These are phyloP conservation scores for Noctua pronuba DNA, from an alignment of 2,888 invertebrate genomes.

Conservation along the genomic window DNA sequence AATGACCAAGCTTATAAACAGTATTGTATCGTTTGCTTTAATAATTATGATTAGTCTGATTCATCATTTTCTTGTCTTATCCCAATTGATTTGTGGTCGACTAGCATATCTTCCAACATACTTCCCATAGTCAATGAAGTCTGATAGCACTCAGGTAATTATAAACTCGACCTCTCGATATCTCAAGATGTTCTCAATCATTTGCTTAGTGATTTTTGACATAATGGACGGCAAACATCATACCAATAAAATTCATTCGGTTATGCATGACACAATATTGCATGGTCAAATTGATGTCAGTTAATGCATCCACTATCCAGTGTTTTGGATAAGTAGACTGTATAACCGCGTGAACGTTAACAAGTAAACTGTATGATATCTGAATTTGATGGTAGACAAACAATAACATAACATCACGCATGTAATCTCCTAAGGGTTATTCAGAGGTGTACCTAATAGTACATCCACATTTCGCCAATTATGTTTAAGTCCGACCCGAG, in stretches of 20 bases:
- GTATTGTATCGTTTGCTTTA: too few species aligned
- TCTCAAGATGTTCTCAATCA: not conserved
- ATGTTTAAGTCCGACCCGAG: too few species aligned
- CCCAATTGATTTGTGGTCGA: not conserved
- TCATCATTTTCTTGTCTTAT: not conserved
- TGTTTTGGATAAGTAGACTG: not conserved
- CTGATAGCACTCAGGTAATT: not conserved
- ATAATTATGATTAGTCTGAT: not conserved
- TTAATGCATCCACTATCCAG: not conserved
- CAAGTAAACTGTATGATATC: not conserved
- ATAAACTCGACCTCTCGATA: not conserved
- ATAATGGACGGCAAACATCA: not conserved
- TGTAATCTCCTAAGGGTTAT: too few species aligned
- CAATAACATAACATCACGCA: too few species aligned
- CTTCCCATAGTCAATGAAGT: not conserved
- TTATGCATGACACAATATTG: constrained; percentile 2
- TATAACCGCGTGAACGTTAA: not conserved
- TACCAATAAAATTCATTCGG: not conserved
- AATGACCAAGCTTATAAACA: not conserved
- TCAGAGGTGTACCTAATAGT: too few species aligned
- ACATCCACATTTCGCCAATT: too few species aligned
- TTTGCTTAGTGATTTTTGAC: not conserved
- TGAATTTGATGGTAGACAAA: not conserved
- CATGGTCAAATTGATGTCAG: not conserved
- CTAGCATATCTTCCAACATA: not conserved